Conservation (phyloP, 2,113 vertebrate species). For the Bubo bubo region DNA sequence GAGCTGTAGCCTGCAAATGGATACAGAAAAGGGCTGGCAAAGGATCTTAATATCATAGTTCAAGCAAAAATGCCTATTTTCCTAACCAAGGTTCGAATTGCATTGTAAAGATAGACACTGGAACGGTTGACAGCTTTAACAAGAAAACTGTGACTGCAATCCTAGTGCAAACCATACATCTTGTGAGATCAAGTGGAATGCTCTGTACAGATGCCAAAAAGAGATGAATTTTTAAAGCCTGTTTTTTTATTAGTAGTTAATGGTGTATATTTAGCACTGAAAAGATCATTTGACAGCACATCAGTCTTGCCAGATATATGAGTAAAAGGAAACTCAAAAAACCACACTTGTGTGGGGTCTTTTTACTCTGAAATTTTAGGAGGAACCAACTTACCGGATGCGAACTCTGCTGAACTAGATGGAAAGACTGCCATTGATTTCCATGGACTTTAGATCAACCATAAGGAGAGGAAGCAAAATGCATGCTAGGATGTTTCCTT, state of each 20-base stretch:
- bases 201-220: slow-evolving; percentile 65
- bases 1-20: neutral
- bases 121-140: slow-evolving; percentile 59
- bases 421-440: slow-evolving; percentile 44
- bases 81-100: slow-evolving; percentile 40
- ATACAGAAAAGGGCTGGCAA: neutral
- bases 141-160: slow-evolving; percentile 61
- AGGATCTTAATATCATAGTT: slow-evolving; percentile 32
- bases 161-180: slow-evolving; percentile 61
- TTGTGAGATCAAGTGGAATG: slow-evolving; percentile 64
- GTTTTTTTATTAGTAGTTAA: slow-evolving; percentile 62
- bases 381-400: neutral
- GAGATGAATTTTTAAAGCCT: slow-evolving; percentile 49
- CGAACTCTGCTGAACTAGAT: slow-evolving; percentile 26
- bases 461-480: slow-evolving; percentile 49
- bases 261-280: slow-evolving; percentile 59
- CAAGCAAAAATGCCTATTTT: slow-evolving; percentile 50
- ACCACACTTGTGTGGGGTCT: neutral
- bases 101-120: slow-evolving; percentile 62
- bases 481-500: slow-evolving; percentile 62
- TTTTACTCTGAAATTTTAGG: slow-evolving; percentile 27
- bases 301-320: slow-evolving; percentile 44
- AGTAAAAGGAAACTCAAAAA: slow-evolving; percentile 23
- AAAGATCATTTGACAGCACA: slow-evolving; percentile 62
- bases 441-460: slow-evolving; percentile 35